Percentiles rank a stretch among this genome's conserved stretches.
These are phyloP conservation scores for Phalacrocorax brasilianus DNA, from an alignment of 2,113 vertebrate genomes.

Conservation along the genomic window DNA sequence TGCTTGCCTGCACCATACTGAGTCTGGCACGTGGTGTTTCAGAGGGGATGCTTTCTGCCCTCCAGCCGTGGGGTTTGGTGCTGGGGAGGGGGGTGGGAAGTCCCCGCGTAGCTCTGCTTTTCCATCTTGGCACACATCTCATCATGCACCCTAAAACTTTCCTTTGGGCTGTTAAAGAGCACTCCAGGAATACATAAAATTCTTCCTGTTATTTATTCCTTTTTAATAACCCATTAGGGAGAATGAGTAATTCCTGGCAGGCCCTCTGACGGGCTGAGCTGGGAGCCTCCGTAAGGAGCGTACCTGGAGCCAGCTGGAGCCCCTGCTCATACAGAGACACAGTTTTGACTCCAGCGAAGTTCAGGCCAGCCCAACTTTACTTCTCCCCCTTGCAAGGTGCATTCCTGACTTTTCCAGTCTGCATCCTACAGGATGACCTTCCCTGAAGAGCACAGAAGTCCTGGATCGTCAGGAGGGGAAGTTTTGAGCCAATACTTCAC, in stretches of 20 bases:
- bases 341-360: neutral
- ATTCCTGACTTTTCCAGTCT: neutral
- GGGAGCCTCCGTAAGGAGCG: neutral
- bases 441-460: neutral
- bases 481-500: neutral
- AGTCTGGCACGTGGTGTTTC: constrained; percentile 25
- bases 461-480: neutral
- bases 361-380: neutral
- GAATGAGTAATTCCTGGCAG: constrained; percentile 70
- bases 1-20: constrained; percentile 38
- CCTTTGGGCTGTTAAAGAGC: constrained; percentile 53
- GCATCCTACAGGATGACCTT: neutral
- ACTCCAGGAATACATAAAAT: constrained; percentile 57
- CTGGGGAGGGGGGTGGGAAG: constrained; percentile 37
- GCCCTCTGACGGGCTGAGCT: constrained; percentile 39
- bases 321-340: neutral
- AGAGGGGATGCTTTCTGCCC: constrained; percentile 29
- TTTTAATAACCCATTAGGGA: constrained; percentile 71
- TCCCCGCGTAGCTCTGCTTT: neutral
- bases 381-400: constrained; percentile 3
- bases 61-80: constrained; percentile 59
- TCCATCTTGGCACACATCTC: neutral
- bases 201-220: constrained; percentile 67
- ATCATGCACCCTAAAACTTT: constrained; percentile 40
- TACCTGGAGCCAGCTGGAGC: constrained; percentile 34